These are phyloP conservation scores for Diplodus sargus DNA, from an alignment of 2,797 vertebrate species.

Conservation along the genomic window DNA sequence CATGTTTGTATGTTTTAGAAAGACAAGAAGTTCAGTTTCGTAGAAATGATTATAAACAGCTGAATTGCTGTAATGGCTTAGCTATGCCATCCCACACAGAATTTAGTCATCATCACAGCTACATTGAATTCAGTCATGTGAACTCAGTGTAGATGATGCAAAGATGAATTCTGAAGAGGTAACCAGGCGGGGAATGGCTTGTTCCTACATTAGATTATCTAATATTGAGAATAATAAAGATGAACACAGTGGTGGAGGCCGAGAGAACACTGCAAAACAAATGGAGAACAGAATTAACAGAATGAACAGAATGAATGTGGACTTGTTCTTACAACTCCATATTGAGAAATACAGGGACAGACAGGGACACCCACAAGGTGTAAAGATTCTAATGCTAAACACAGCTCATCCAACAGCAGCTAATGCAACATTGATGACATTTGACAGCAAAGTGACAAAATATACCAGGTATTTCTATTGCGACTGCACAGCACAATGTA, in stretches of 20 bases:
- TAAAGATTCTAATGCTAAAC: background rate
- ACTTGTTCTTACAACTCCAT: background rate
- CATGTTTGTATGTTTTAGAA: conserved; percentile 23
- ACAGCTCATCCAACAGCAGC: background rate
- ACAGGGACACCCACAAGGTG: background rate
- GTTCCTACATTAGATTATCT: background rate
- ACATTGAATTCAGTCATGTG: background rate
- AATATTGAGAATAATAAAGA: background rate
- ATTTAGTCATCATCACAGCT: background rate
- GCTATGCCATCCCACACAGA: background rate
- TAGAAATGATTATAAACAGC: background rate
- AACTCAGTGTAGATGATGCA: conserved; percentile 16
- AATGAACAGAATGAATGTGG: background rate
- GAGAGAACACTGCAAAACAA: conserved; percentile 5
- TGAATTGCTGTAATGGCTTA: conserved; percentile 5
- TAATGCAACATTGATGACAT: background rate
- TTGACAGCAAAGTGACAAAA: background rate
- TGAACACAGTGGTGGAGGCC: conserved; percentile 1
- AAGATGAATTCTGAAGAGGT: background rate
- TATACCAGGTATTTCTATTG: background rate
- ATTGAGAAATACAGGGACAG: background rate
- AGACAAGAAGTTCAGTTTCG: conserved; percentile 25
- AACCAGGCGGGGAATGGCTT: conserved; percentile 10
- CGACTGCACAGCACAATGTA: background rate
- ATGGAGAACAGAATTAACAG: background rate